Percentiles rank a stretch among this genome's conserved stretches.
phyloP scores from a whole-genome alignment of 2,797 vertebrate species.

The Anguilla megastoma region DNA sequence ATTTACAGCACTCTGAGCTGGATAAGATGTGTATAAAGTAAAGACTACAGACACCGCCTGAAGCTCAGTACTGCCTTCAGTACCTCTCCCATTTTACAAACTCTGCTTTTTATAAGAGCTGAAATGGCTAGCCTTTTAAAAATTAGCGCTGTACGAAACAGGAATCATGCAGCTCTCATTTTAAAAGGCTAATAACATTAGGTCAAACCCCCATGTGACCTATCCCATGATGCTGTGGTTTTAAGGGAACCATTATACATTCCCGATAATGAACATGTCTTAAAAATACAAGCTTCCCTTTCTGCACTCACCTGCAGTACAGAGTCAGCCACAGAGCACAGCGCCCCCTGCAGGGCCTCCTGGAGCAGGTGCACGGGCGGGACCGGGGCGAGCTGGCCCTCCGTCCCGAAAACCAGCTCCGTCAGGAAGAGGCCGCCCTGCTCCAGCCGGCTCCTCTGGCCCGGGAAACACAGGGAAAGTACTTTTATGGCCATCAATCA shows the following conservation, averaged over 20 bases:
- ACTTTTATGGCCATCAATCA: not conserved
- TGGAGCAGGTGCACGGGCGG: conserved; percentile 67
- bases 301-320: conserved; percentile 58
- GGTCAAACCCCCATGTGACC: too few relatives aligned
- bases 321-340: conserved; percentile 57
- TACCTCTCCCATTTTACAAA: not conserved
- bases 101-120: not conserved
- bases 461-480: conserved; percentile 11
- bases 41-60: not conserved
- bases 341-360: conserved; percentile 54
- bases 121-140: not conserved
- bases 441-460: conserved; percentile 52
- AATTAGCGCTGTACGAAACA: not conserved
- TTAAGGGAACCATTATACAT: too few relatives aligned
- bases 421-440: conserved; percentile 60
- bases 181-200: too few relatives aligned
- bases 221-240: too few relatives aligned
- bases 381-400: conserved; percentile 58
- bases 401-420: conserved; percentile 62
- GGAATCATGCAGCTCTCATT: too few relatives aligned
- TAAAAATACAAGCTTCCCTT: too few relatives aligned
- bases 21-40: not conserved
- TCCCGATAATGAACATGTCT: too few relatives aligned
- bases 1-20: not conserved
- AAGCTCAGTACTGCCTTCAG: not conserved